phyloP scores from a whole-genome alignment of 2,797 vertebrate genomes.

The Anas georgica region DNA sequence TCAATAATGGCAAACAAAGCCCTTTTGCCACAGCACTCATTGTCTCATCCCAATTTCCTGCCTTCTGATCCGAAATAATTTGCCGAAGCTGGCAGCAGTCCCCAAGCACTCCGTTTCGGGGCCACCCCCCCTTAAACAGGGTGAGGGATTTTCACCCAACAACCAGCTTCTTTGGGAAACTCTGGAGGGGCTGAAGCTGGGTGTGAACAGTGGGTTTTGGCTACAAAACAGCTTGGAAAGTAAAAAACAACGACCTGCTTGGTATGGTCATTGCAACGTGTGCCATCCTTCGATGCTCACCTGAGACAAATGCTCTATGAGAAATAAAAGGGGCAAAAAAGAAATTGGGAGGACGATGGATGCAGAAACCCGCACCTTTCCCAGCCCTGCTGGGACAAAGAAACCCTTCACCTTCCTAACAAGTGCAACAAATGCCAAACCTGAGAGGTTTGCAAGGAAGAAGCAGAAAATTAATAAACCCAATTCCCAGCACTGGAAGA shows the following conservation, averaged over 20 bases:
- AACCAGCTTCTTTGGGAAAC: background rate
- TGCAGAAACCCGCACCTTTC: background rate
- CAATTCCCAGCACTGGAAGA: background rate
- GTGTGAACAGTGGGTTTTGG: background rate
- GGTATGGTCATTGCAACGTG: fast-evolving
- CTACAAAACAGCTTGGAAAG: background rate
- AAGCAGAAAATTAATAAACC: background rate
- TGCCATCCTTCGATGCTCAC: background rate
- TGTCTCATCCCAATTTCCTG: background rate
- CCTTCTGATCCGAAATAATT: background rate
- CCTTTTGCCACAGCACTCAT: background rate
- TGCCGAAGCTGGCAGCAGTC: fast-evolving
- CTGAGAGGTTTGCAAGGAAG: background rate
- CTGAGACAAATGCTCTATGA: background rate
- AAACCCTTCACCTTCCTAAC: background rate
- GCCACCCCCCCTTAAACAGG: background rate
- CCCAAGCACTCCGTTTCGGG: background rate
- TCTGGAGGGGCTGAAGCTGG: background rate
- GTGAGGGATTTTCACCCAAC: background rate
- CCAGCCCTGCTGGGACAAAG: background rate
- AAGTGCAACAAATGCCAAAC: background rate
- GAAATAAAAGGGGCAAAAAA: background rate
- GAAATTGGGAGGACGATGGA: background rate
- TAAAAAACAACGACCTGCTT: fast-evolving
- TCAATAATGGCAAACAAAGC: background rate